These are phyloP conservation scores for Melolontha melolontha DNA, from an alignment of 2,888 invertebrate genomes.

Conservation along the genomic window DNA sequence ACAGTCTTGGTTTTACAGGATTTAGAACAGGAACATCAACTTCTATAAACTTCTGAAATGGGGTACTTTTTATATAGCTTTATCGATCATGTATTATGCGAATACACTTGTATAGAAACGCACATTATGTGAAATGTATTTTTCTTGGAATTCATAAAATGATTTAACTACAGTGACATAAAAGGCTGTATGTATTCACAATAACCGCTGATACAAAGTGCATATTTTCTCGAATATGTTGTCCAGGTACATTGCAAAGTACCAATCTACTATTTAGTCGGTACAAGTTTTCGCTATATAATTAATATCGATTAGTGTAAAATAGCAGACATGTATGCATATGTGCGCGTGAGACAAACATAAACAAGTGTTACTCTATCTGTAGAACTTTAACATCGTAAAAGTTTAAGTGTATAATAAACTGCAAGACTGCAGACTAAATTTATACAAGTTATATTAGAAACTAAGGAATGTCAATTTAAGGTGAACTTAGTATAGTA, in stretches of 20 bases:
- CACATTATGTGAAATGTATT: slow-evolving; percentile 3
- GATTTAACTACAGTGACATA: slow-evolving; percentile 3
- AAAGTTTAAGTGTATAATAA: slow-evolving; percentile 35
- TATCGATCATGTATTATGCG: slow-evolving; percentile 16
- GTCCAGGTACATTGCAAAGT: no score
- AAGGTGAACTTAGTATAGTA: slow-evolving; percentile 8
- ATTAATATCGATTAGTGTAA: slow-evolving; percentile 12
- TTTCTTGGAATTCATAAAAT: slow-evolving; percentile 6
- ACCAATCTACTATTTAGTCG: no score
- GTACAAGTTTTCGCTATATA: slow-evolving; percentile 8
- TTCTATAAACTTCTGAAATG: slow-evolving; percentile 12
- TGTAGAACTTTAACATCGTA: slow-evolving; percentile 20
- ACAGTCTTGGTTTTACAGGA: slow-evolving; percentile 2
- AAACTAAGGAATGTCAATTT: slow-evolving; percentile 1
- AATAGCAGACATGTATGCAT: not conserved
- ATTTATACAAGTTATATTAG: slow-evolving; percentile 1
- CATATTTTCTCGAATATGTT: not conserved
- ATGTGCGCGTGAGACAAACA: not conserved
- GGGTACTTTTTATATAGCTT: slow-evolving; percentile 12
- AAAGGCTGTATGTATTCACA: not conserved
- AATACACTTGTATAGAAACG: not conserved
- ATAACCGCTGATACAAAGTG: not conserved
- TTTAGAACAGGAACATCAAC: slow-evolving; percentile 22
- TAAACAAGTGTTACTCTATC: slow-evolving; percentile 23
- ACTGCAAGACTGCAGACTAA: slow-evolving; percentile 14